A percentile compares a stretch with the other conserved stretches of the same genome.
These are phyloP conservation scores for Acronicta psi DNA, from an alignment of 2,888 invertebrate species.

Conservation along the genomic window DNA sequence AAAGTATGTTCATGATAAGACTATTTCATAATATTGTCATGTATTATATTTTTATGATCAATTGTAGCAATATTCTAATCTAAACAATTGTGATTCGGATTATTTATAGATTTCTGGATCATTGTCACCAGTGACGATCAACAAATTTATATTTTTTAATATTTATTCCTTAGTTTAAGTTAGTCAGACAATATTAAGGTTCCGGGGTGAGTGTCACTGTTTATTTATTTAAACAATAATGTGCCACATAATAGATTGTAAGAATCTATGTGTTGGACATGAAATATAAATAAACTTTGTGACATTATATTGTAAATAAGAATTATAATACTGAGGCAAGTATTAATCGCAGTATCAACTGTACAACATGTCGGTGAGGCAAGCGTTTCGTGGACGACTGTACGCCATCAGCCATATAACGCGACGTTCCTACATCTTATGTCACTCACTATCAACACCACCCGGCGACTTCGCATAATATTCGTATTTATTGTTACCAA, in stretches of 20 bases:
- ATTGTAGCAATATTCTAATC: constrained; percentile 7
- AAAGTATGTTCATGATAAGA: constrained; percentile 11
- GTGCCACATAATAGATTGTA: constrained; percentile 25
- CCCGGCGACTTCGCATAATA: constrained; percentile 29
- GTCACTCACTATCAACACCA: constrained; percentile 29
- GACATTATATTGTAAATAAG: constrained; percentile 55
- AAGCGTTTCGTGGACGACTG: constrained; percentile 39
- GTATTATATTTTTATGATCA: constrained; percentile 18
- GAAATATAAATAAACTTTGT: constrained; percentile 56
- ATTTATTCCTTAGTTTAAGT: constrained; percentile 62
- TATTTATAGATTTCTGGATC: constrained; percentile 8
- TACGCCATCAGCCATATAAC: constrained; percentile 55
- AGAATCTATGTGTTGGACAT: constrained; percentile 37
- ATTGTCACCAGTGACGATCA: constrained; percentile 58
- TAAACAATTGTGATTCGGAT: constrained; percentile 21
- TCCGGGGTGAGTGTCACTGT: constrained; percentile 63
- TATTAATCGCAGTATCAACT: constrained; percentile 37
- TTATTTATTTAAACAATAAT: constrained; percentile 54
- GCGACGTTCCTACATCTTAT: constrained; percentile 51
- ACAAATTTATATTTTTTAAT: constrained; percentile 65
- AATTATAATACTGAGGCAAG: constrained; percentile 29
- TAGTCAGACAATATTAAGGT: constrained; percentile 51
- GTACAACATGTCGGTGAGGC: constrained; percentile 47
- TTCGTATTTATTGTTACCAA: constrained; percentile 80
- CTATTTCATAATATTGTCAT: constrained; percentile 14